A percentile compares a stretch with the other conserved stretches of the same genome.
phyloP scores from a whole-genome alignment of 2,888 invertebrate genomes.

The Platynereis dumerilii region DNA sequence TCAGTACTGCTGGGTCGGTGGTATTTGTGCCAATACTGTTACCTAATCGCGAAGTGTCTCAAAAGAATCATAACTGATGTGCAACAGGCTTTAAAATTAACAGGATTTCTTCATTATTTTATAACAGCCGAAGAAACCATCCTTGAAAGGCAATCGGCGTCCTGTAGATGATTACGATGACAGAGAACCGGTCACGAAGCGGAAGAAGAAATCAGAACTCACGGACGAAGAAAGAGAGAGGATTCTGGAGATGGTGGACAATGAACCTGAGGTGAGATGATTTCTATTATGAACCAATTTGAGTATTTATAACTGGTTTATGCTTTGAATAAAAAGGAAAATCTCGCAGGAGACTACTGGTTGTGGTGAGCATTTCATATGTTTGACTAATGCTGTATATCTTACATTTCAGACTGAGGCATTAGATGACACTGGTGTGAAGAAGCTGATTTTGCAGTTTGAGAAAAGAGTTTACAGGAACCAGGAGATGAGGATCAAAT shows the following conservation, averaged over 20 bases:
- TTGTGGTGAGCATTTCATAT: no score
- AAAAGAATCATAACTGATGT: no score
- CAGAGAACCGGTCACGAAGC: conserved; percentile 29
- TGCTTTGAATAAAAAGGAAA: no score
- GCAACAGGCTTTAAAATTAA: no score
- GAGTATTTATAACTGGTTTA: neutral
- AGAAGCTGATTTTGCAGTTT: conserved; percentile 87
- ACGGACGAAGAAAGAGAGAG: conserved; percentile 48
- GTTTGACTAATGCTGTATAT: no score
- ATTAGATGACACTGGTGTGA: conserved; percentile 85
- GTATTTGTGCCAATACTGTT: no score
- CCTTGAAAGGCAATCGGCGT: neutral
- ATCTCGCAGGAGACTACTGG: no score
- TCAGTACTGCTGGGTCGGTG: no score
- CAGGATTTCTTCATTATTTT: no score
- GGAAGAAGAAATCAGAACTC: conserved; percentile 37
- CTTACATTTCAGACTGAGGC: conserved; percentile 77
- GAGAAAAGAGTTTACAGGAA: conserved; percentile 93
- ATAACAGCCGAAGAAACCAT: conserved; percentile 27
- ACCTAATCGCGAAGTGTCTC: no score
- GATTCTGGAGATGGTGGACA: conserved; percentile 53
- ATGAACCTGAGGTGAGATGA: conserved; percentile 49
- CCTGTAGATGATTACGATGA: conserved; percentile 8
- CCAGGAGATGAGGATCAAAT: conserved; percentile 98
- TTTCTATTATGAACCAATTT: neutral